Conservation (phyloP, 1,140 invertebrate species). For the Diprion similis region DNA sequence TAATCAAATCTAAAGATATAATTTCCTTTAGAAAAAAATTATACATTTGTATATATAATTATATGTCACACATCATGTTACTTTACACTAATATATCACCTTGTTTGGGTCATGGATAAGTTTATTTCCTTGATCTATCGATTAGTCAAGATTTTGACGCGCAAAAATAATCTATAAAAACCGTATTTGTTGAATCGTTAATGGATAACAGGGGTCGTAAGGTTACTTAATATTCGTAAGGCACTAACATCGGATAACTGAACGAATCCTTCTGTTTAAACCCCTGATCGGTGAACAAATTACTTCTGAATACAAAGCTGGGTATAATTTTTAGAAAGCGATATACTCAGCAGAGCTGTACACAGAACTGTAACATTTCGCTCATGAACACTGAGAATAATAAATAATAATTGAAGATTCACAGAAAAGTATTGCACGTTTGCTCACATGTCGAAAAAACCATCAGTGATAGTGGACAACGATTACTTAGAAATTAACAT, state of each 20-base stretch:
- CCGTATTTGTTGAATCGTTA: background rate
- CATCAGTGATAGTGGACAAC: background rate
- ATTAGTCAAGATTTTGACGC: background rate
- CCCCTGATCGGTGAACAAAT: background rate
- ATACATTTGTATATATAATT: too few species aligned
- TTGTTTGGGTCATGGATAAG: background rate
- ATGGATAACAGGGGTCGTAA: background rate
- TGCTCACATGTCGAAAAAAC: background rate
- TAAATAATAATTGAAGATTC: background rate
- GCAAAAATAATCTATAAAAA: background rate
- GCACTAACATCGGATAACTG: slow-evolving; percentile 7
- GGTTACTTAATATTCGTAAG: slow-evolving; percentile 6
- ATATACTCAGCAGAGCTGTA: background rate
- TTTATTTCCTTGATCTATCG: background rate
- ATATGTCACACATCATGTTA: too few species aligned
- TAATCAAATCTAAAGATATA: too few species aligned
- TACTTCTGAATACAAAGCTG: background rate
- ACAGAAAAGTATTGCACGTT: background rate
- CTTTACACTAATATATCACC: too few species aligned
- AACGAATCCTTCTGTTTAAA: background rate
- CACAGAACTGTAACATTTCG: too few species aligned
- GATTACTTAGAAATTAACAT: background rate
- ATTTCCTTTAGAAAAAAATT: too few species aligned
- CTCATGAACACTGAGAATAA: background rate
- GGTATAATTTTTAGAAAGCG: background rate